Conservation (phyloP, 2,797 vertebrate species). For the Gephyroberyx darwinii region DNA sequence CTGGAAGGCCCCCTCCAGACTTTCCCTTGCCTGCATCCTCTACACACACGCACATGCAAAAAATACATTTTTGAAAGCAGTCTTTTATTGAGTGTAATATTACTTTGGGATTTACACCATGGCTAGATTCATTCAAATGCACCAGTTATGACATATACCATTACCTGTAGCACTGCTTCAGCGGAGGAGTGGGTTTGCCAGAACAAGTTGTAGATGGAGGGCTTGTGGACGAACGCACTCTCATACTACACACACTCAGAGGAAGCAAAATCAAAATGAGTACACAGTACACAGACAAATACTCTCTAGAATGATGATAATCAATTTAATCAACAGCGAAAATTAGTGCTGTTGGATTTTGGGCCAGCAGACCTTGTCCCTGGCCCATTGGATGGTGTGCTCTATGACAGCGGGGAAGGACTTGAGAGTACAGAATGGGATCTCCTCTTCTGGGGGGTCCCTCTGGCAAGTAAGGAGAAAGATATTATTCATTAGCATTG, state of each 20-base stretch:
- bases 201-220: conserved; percentile 94
- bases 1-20: conserved; percentile 96
- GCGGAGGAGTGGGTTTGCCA: conserved; percentile 91
- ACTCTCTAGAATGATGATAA: neutral
- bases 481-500: neutral
- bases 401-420: conserved; percentile 98
- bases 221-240: conserved; percentile 94
- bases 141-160: neutral
- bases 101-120: conserved; percentile 1
- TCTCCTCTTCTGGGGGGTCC: conserved; percentile 98
- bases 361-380: conserved; percentile 90
- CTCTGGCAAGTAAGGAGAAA: conserved; percentile 77
- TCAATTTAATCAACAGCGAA: neutral
- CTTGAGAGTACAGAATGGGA: conserved; percentile 98
- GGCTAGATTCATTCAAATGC: neutral
- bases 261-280: neutral
- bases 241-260: conserved; percentile 87
- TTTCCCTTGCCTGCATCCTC: conserved; percentile 93
- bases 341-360: neutral
- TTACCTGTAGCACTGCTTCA: conserved; percentile 92
- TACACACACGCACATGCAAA: conserved; percentile 65
- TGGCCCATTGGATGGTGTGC: conserved; percentile 98
- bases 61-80: neutral
- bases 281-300: neutral
- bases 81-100: neutral